A percentile compares a stretch with the other conserved stretches of the same genome.
phyloP scores from a whole-genome alignment of 2,113 vertebrate genomes.

The Chunga burmeisteri region DNA sequence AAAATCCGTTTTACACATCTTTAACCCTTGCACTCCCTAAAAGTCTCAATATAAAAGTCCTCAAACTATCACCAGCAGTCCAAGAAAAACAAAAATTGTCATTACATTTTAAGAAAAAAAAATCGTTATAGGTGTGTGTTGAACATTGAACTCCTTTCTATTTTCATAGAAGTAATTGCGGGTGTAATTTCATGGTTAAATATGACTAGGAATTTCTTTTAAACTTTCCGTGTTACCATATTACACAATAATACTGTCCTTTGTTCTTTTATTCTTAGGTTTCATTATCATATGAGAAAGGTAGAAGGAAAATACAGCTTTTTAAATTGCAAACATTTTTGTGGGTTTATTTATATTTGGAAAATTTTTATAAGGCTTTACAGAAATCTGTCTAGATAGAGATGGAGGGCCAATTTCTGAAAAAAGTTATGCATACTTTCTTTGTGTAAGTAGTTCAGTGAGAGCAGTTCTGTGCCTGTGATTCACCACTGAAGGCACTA shows the following conservation, averaged over 20 bases:
- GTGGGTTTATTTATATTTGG: constrained; percentile 3
- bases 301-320: background rate
- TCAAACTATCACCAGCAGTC: background rate
- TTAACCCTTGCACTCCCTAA: constrained; percentile 71
- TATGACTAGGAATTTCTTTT: background rate
- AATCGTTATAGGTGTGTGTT: background rate
- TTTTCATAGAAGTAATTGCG: background rate
- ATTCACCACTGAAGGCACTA: background rate
- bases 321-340: constrained; percentile 11
- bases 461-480: background rate
- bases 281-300: constrained; percentile 6
- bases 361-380: background rate
- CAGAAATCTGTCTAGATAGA: background rate
- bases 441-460: background rate
- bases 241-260: background rate
- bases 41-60: constrained; percentile 31
- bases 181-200: background rate
- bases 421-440: background rate
- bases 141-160: background rate
- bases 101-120: constrained; percentile 30
- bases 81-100: constrained; percentile 27
- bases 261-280: constrained; percentile 11
- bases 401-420: background rate
- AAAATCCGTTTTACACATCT: constrained; percentile 73
- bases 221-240: background rate